phyloP scores from a whole-genome alignment of 2,797 vertebrate genomes.

The Macropus fuliginosus region DNA sequence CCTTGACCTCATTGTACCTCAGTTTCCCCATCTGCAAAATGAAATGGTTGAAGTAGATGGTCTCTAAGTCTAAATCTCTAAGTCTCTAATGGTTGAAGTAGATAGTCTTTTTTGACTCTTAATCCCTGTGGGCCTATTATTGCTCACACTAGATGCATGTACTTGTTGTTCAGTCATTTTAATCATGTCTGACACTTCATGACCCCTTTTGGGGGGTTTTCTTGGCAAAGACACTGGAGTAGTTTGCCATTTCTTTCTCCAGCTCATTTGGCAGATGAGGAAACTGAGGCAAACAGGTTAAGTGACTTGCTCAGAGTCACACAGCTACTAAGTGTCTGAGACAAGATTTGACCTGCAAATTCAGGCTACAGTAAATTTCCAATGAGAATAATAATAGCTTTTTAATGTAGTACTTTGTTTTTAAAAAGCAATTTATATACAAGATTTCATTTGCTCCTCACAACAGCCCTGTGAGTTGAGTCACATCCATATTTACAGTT shows the following conservation, averaged over 20 bases:
- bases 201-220: neutral
- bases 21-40: neutral
- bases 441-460: neutral
- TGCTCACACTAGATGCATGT: neutral
- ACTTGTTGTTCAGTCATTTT: neutral
- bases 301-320: neutral
- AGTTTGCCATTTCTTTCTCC: neutral
- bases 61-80: too few relatives aligned
- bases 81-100: too few relatives aligned
- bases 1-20: neutral
- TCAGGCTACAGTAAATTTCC: neutral
- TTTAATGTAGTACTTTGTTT: too few relatives aligned
- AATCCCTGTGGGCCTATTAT: too few relatives aligned
- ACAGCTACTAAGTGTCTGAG: neutral
- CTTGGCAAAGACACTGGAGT: neutral
- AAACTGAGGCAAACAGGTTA: neutral
- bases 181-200: neutral
- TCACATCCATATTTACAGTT: conserved; percentile 22
- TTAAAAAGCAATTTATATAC: too few relatives aligned
- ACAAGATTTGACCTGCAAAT: neutral
- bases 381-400: neutral
- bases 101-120: too few relatives aligned
- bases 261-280: neutral
- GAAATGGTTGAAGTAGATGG: neutral
- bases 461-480: neutral